phyloP scores from a whole-genome alignment of 1,140 invertebrate genomes.

The Trichoplusia ni region DNA sequence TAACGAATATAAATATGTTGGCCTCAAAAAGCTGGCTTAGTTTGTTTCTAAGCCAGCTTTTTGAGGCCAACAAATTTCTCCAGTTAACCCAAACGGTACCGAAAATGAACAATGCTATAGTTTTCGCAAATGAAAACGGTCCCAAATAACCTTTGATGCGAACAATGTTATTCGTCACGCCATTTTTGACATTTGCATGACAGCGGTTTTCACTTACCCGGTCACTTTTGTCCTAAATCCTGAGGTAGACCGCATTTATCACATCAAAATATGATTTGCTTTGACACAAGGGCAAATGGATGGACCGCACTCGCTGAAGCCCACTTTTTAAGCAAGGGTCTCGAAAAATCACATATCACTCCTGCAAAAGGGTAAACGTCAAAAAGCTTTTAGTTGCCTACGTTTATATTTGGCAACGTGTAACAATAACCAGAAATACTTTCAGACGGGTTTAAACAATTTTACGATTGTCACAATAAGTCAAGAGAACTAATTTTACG shows the following conservation, averaged over 20 bases:
- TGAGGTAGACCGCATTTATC: constrained; percentile 11
- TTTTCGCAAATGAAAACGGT: too few relatives aligned
- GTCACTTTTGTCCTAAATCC: constrained; percentile 2
- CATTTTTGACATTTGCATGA: constrained; percentile 18
- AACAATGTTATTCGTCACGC: too few relatives aligned
- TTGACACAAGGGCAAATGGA: constrained; percentile 8
- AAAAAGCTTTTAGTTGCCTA: constrained; percentile 19
- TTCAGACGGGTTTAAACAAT: too few relatives aligned
- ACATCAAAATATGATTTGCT: constrained; percentile 22
- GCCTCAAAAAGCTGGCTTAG: too few relatives aligned
- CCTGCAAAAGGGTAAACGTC: background rate
- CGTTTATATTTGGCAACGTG: background rate
- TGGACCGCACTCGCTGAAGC: background rate
- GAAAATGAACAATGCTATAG: too few relatives aligned
- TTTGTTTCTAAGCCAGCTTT: too few relatives aligned
- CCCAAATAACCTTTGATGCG: too few relatives aligned
- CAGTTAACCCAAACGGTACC: too few relatives aligned
- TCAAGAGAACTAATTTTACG: too few relatives aligned
- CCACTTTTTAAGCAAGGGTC: background rate
- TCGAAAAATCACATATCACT: constrained; percentile 16
- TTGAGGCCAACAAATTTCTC: too few relatives aligned
- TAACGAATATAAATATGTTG: too few relatives aligned
- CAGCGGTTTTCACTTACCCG: constrained; percentile 13
- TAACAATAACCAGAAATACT: background rate
- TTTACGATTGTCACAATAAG: too few relatives aligned